Evolutionary conservation across 1,140 invertebrate genomes (phyloP).

Genomic region (Cephus cinctus): DNA sequence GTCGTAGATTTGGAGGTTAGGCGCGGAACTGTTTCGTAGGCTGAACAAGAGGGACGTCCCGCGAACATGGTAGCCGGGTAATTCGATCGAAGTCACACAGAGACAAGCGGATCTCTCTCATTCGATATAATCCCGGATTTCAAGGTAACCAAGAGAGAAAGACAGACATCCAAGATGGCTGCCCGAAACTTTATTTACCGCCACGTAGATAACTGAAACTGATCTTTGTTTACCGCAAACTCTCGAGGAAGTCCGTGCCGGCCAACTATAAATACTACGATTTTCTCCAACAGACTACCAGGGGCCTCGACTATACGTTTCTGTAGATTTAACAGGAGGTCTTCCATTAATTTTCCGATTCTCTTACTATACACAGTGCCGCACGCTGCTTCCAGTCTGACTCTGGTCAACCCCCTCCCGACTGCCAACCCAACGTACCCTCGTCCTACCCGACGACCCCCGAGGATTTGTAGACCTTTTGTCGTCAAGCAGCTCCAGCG

Average conservation of each 20-base stretch:
- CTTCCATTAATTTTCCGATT: background rate
- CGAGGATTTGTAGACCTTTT: conserved; percentile 10
- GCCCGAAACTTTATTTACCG: too few relatives aligned
- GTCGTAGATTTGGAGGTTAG: too few relatives aligned
- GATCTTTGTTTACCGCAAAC: background rate
- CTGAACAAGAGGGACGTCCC: too few relatives aligned
- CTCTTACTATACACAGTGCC: background rate
- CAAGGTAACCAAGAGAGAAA: background rate
- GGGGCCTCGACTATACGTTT: background rate
- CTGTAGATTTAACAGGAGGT: background rate
- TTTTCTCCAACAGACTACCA: background rate
- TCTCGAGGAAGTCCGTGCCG: background rate
- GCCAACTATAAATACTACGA: background rate
- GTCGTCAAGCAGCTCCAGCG: too few relatives aligned
- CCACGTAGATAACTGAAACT: too few relatives aligned
- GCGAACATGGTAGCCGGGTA: too few relatives aligned
- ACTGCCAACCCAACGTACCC: background rate
- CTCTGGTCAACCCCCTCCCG: background rate
- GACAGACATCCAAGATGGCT: too few relatives aligned
- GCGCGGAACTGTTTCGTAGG: too few relatives aligned
- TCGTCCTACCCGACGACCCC: too few relatives aligned
- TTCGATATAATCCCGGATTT: background rate
- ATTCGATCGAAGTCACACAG: background rate
- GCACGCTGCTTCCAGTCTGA: background rate
- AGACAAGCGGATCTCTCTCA: background rate